phyloP scores from a whole-genome alignment of 1,140 invertebrate species.

The Heliconius hermathena region DNA sequence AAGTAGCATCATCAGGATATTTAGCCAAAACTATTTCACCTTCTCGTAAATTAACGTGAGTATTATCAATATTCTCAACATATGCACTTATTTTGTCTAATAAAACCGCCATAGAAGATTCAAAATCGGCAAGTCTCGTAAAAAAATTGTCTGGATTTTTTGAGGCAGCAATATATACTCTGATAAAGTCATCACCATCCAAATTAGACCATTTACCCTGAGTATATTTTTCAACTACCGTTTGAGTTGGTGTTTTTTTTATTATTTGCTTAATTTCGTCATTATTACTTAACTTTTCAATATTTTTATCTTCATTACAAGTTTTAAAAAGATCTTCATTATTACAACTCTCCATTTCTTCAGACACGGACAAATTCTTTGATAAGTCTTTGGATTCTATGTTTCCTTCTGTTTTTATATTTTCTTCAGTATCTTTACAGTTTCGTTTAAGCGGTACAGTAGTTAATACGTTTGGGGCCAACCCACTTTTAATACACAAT shows the following conservation, averaged over 20 bases:
- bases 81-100: constrained; percentile 67
- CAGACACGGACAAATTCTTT: not conserved
- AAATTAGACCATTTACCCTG: constrained; percentile 70
- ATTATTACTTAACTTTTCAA: not conserved
- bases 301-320: not conserved
- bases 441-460: not conserved
- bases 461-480: constrained; percentile 24
- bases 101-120: constrained; percentile 56
- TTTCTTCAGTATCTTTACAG: not conserved
- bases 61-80: constrained; percentile 42
- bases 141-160: constrained; percentile 60
- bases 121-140: constrained; percentile 62
- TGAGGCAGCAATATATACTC: constrained; percentile 62
- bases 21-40: constrained; percentile 71
- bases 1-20: constrained; percentile 63
- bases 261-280: not conserved
- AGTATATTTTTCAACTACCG: not conserved
- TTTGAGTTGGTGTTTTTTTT: not conserved
- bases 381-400: not conserved
- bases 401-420: not conserved
- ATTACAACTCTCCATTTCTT: not conserved
- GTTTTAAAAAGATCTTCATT: constrained; percentile 34
- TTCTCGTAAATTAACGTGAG: constrained; percentile 38
- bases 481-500: constrained; percentile 43
- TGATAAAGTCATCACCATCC: constrained; percentile 49